Evolutionary conservation across 2,797 vertebrate species (phyloP), one percentile per base, ranked within the genome.

Genomic region (Dryobates pubescens): DNA sequence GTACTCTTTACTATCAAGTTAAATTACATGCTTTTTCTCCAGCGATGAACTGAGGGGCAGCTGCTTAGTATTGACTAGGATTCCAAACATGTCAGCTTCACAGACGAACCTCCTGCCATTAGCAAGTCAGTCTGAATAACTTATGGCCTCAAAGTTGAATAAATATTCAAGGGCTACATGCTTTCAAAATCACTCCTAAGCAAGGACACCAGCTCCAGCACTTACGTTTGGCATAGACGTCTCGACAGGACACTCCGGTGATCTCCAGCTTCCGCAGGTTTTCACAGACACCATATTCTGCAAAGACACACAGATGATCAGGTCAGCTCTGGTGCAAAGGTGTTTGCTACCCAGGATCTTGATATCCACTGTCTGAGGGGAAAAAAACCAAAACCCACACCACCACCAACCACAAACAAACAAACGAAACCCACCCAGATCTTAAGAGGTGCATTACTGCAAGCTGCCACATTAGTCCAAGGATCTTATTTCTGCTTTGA

Each of bases 191-290:
- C 2, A 26, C 29, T 6, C 34, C 22, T 4, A 23, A 61, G 24
- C n/a, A 81, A n/a, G 13, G 53, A 13, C 54, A 19, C 4, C 41
- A 64, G 74, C 14, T 78, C 32, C 5, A 3, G 6, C 70, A 98
- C 99, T 99, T 96, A 99, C 99, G 98, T 98, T 99, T 99, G 49
- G 99, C 98, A 51, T 99, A 99, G 71, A 99, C 98, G 8, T 99
- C 99, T 91, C 97, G 97, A 89, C 99, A 99, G 61, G 98, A 99
- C 70, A 99, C 97, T 4, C 98, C 99, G 1, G 98, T 98, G 86
- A 98, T 98, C 96, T 99, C 99, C 97, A 99, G 63, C 92, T 99
- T 99, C 95, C 98, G 94, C 86, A 99, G 87, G 94, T 99, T 99
- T 62, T 99, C 99, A 57, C 97, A 98, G 92, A 99, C 98, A 0